Percentiles rank a stretch among this genome's conserved stretches.
Conservation (phyloP, 2,888 invertebrate genomes). For the Acanthoscelides obtectus region DNA sequence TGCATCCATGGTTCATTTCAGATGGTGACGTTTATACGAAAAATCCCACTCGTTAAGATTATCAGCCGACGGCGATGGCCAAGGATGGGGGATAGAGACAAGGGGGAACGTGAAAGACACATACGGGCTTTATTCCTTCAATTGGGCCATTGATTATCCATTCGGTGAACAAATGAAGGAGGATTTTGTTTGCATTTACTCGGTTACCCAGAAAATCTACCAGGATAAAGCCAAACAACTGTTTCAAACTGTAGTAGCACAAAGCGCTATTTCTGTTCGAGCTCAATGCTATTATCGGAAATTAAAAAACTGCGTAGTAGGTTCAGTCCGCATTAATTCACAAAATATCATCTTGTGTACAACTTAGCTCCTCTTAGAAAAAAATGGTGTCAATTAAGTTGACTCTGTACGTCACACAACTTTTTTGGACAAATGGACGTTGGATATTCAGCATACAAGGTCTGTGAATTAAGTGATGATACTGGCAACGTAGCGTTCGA, state of each 20-base stretch:
- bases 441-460: too few species aligned
- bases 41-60: background rate
- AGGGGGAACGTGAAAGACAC: background rate
- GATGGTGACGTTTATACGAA: background rate
- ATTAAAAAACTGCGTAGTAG: too few species aligned
- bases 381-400: background rate
- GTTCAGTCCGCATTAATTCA: too few species aligned
- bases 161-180: background rate
- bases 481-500: too few species aligned
- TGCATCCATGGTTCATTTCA: slow-evolving; percentile 1
- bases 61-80: background rate
- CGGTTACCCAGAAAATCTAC: background rate
- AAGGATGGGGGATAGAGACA: background rate
- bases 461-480: too few species aligned
- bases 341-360: too few species aligned
- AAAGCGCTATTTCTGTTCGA: background rate
- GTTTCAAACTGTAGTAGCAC: background rate
- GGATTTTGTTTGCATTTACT: background rate
- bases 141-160: background rate
- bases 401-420: background rate
- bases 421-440: too few species aligned
- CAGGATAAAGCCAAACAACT: background rate
- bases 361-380: too few species aligned
- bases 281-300: background rate
- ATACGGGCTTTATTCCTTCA: background rate